Evolutionary conservation across 2,797 vertebrate genomes (phyloP).

Genomic region (Naso thynnoides): DNA sequence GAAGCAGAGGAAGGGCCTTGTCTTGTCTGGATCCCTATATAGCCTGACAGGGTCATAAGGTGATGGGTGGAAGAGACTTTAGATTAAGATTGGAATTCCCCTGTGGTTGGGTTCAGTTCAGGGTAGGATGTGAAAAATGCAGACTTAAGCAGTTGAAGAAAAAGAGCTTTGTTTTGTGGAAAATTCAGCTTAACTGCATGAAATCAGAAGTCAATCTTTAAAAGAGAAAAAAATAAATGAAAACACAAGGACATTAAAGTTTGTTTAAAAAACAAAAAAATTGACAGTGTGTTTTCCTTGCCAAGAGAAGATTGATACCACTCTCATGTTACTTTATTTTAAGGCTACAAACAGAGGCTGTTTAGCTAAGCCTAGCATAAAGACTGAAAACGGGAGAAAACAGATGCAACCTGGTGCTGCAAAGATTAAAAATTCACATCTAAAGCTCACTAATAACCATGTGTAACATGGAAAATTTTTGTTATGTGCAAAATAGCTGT

Average conservation of each 20-base stretch:
- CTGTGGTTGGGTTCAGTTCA: constrained; percentile 20
- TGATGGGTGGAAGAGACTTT: constrained; percentile 35
- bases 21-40: constrained; percentile 59
- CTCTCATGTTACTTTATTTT: too few relatives aligned
- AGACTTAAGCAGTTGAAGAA: constrained; percentile 10
- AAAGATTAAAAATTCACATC: too few relatives aligned
- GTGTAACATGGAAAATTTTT: too few relatives aligned
- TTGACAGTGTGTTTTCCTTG: too few relatives aligned
- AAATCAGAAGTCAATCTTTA: constrained; percentile 8
- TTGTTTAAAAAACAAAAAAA: not conserved
- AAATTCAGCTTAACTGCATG: not conserved
- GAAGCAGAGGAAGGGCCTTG: constrained; percentile 49
- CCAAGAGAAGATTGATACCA: too few relatives aligned
- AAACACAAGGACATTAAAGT: not conserved
- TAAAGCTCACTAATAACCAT: too few relatives aligned
- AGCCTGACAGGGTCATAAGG: constrained; percentile 57
- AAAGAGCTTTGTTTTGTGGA: not conserved
- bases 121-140: constrained; percentile 1
- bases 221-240: not conserved
- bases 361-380: too few relatives aligned
- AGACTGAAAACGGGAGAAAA: too few relatives aligned
- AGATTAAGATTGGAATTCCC: constrained; percentile 66
- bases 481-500: too few relatives aligned
- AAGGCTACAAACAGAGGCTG: too few relatives aligned
- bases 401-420: not conserved